Evolutionary conservation across 2,797 vertebrate species (phyloP).

Genomic region (Pogoniulus pusillus): DNA sequence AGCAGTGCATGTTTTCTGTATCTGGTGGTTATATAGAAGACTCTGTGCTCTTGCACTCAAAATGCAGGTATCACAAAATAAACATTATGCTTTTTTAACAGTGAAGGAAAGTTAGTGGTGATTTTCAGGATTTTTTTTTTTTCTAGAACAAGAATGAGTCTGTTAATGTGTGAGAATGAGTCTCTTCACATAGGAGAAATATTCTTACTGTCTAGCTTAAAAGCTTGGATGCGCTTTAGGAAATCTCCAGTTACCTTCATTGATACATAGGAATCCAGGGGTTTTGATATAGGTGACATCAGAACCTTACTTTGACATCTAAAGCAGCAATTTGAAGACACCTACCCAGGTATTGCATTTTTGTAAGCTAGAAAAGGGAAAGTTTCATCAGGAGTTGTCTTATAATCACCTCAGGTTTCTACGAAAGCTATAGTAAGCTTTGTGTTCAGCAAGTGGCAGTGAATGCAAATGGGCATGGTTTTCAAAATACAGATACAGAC

Average conservation of each 20-base stretch:
- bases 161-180: accelerated
- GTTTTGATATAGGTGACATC: not conserved
- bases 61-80: conserved; percentile 31
- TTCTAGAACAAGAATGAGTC: too few species aligned
- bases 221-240: not conserved
- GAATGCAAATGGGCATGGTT: not conserved
- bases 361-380: not conserved
- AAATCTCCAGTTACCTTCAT: not conserved
- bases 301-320: not conserved
- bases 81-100: not conserved
- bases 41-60: not conserved
- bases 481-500: not conserved
- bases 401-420: not conserved
- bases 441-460: not conserved
- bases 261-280: not conserved
- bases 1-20: not conserved
- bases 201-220: not conserved
- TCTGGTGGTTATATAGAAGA: not conserved
- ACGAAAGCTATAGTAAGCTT: not conserved
- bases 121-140: not conserved
- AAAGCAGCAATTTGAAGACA: not conserved
- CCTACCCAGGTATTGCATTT: not conserved
- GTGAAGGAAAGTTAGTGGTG: not conserved
- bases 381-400: not conserved
- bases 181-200: accelerated